Evolutionary conservation across 2,797 vertebrate genomes (phyloP), one percentile per base, ranked within the genome.

Genomic region (Australoheros facetus): DNA sequence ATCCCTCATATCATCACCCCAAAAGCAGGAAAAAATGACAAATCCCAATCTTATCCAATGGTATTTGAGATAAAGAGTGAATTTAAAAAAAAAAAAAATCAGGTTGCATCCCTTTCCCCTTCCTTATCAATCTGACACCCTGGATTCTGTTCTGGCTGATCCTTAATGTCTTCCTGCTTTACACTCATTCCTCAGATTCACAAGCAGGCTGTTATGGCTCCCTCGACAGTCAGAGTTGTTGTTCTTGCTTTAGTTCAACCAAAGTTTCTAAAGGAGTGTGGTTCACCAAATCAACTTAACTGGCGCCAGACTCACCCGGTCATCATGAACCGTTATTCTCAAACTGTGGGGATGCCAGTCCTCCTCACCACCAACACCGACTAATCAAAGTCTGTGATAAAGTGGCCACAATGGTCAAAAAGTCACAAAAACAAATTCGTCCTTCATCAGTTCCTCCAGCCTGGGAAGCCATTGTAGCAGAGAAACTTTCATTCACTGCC

Each of bases 131-230:
- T 19, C 42, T 51, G 45, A 51, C 45, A 32, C 26, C 16, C 45
- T 51, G 64, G 45, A 32, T 69, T 69, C 17, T 0, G 0, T 13
- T 69, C 42, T 26, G 1, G 19, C 28, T 57, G 0, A 45, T 32
- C 71, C 55, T 66, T 34, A 13, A 3, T 7, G 30, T 69, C 71
- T 4, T 80, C 56, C 48, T n/a, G 56, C 17, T 7, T 58, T 5
- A 70, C 48, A 3, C 21, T 56, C 83, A 81, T 75, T 81, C 73
- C 56, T 85, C 56, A 83, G 37, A 83, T 77, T 83, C 62, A 55
- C 8, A 9, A 1, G 64, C 54, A 51, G 10, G 5, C 54, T 37
- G 13, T 69, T 53, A 39, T 7, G 34, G 8, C 73, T 84, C 69
- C 64, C 5, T 55, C 6, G 3, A 4, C 32, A n/a, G 58, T 19